Conservation (phyloP, 2,888 invertebrate genomes). For the Hofmannophila pseudospretella region DNA sequence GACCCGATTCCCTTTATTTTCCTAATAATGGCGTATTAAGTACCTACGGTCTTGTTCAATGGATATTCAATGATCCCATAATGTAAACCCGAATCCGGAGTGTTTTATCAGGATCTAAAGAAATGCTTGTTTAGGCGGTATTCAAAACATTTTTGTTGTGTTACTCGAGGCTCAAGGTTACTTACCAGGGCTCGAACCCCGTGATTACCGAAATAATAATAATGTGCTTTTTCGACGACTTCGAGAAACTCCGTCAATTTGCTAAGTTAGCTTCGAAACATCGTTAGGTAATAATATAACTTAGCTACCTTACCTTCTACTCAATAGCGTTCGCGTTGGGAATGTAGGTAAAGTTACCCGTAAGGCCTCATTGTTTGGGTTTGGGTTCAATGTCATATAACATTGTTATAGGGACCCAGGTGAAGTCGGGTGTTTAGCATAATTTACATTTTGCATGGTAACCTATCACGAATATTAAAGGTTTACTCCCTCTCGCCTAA, state of each 20-base stretch:
- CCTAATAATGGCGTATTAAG: constrained; percentile 23
- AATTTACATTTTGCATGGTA: not conserved
- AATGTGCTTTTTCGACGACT: too few species aligned
- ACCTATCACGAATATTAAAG: too few species aligned
- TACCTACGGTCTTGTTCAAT: constrained; percentile 18
- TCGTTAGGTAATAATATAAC: not conserved
- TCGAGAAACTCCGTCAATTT: too few species aligned
- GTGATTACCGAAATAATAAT: too few species aligned
- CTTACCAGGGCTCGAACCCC: too few species aligned
- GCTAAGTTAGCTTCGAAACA: not conserved
- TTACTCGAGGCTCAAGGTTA: too few species aligned
- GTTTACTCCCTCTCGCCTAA: too few species aligned
- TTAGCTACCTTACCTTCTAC: not conserved
- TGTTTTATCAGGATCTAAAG: not conserved
- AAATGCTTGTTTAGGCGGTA: not conserved
- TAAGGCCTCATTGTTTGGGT: constrained; percentile 6
- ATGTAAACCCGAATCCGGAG: constrained; percentile 17
- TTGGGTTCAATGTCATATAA: constrained; percentile 5
- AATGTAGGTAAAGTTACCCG: constrained; percentile 2
- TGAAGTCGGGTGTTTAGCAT: not conserved
- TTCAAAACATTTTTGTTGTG: not conserved
- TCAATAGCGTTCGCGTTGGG: constrained; percentile 5
- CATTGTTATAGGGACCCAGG: constrained; percentile 3
- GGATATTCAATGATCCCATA: constrained; percentile 28
- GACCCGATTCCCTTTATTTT: constrained; percentile 20